Conservation (phyloP, 2,113 vertebrate genomes). For the Ciconia stormi region DNA sequence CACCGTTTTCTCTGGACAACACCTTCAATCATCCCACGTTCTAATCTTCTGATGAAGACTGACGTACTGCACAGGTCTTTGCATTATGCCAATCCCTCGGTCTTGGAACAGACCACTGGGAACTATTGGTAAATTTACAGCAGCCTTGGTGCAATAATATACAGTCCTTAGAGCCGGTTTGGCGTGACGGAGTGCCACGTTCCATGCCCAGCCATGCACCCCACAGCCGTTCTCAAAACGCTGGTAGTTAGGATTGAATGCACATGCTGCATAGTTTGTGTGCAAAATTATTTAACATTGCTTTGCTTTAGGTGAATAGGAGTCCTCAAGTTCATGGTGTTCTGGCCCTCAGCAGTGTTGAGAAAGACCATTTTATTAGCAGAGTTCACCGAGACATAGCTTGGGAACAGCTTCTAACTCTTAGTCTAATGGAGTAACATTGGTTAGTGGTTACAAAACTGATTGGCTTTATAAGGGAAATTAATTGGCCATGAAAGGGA, state of each 20-base stretch:
- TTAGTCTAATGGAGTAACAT: not conserved
- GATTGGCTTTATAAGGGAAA: constrained; percentile 2
- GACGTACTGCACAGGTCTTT: rapidly evolving
- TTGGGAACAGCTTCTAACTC: not conserved
- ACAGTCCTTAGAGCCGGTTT: not conserved
- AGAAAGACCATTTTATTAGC: not conserved
- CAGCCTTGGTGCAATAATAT: not conserved
- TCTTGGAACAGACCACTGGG: not conserved
- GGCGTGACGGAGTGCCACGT: rapidly evolving
- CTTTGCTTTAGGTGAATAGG: not conserved
- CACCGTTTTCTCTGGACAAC: not conserved
- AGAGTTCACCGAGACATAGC: not conserved
- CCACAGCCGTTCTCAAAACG: not conserved
- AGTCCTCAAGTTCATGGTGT: not conserved
- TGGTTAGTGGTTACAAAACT: not conserved
- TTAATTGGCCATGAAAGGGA: constrained; percentile 9
- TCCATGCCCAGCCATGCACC: too few relatives aligned
- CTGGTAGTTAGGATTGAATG: not conserved
- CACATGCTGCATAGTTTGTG: not conserved
- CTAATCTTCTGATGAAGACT: not conserved
- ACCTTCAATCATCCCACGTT: not conserved
- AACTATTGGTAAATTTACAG: not conserved
- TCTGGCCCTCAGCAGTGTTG: not conserved
- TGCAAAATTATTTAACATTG: not conserved
- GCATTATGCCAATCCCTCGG: not conserved